Base-by-base conservation (phyloP, 2,888 invertebrate genomes). In the Linyphia triangularis region DNA sequence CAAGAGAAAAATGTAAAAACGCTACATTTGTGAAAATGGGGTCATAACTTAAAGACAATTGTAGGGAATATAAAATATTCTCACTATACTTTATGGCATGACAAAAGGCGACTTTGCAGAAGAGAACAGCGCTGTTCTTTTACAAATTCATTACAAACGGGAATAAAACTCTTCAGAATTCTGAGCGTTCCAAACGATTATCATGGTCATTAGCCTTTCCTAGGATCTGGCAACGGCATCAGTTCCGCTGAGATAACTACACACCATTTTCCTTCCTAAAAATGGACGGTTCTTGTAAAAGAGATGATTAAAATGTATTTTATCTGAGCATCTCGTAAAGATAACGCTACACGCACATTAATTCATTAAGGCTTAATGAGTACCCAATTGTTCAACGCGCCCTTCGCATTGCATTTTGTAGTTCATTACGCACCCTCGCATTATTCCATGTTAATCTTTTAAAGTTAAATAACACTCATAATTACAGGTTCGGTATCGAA, bases 281-380 rank as follows among this genome's bases (percentile, higher is more conserved):
- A 77, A 77, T 77, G 77, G 63, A 63, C 77, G 77, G 24, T 77
- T 63, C 63, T 77, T 61, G 61, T n/a, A 43, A 28, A 43, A 61
- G 77, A 77, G 77, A 77, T 77, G 77, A 77, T 77, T 77, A 77
- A 77, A 63, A 77, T 40, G 26, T 28, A 33, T 77, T 77, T 77
- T 77, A 77, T 77, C 77, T 63, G 63, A 9, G 63, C 77, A 77
- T 77, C 77, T 33, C 77, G 40, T 30, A 19, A 59, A 75, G 59
- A 75, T 57, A 75, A 63, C 30, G 63, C 77, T 4, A 40, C 28
- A 63, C 63, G 61, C 33, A 63, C 77, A 77, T 77, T 77, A 77
- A 77, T 77, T 77, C 77, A 77, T 77, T 77, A 77, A 26, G 24
- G 77, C 77, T 16, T 77, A 77, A 77, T 77, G 77, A 77, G 77